Conservation (phyloP, 2,888 invertebrate species). For the Eucriotettix oculatus region DNA sequence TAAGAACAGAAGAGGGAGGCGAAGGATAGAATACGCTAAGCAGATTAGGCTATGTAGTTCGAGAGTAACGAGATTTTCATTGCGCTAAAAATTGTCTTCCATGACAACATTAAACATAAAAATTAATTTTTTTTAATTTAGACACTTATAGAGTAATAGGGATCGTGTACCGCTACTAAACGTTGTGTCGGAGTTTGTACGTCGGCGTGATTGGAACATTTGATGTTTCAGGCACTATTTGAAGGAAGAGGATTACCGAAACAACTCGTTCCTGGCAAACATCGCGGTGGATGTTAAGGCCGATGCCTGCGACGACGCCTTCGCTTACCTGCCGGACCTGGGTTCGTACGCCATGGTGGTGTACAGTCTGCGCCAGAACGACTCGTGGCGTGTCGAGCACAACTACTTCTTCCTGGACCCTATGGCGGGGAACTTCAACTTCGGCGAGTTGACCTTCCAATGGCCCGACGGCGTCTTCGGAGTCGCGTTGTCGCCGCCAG, state of each 20-base stretch:
- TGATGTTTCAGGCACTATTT: constrained; percentile 33
- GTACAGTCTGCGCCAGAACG: constrained; percentile 59
- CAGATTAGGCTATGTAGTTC: too few species aligned
- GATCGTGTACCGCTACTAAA: too few species aligned
- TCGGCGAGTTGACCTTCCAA: constrained; percentile 18
- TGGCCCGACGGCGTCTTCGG: background rate
- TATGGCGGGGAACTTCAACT: constrained; percentile 55
- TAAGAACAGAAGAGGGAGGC: too few species aligned
- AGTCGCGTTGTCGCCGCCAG: background rate
- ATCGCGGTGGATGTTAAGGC: constrained; percentile 54
- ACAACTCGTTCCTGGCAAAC: constrained; percentile 41
- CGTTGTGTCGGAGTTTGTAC: too few species aligned
- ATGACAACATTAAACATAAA: too few species aligned
- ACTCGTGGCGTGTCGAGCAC: constrained; percentile 56
- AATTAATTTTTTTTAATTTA: too few species aligned
- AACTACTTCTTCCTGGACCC: constrained; percentile 56
- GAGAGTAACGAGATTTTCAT: too few species aligned
- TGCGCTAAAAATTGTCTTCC: too few species aligned
- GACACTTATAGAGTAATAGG: too few species aligned
- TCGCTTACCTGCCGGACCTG: constrained; percentile 67
- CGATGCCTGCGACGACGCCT: constrained; percentile 53
- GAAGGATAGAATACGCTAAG: too few species aligned
- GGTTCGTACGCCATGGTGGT: constrained; percentile 64
- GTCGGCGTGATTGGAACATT: background rate
- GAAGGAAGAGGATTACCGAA: constrained; percentile 43